Conservation (phyloP, 1,140 invertebrate species). For the Manduca sexta region DNA sequence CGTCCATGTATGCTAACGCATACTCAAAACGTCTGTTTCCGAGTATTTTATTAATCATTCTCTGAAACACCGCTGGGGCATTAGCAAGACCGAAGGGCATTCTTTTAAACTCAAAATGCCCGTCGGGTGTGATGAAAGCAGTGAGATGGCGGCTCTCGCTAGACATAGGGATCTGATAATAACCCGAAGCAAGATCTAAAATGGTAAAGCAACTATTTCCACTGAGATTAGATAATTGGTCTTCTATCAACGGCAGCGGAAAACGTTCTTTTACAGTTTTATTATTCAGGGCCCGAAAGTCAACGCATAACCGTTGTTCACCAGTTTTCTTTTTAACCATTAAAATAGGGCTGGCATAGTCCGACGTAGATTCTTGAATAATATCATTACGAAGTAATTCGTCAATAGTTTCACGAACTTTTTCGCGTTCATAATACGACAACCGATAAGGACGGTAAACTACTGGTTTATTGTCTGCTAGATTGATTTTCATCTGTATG, state of each 20-base stretch:
- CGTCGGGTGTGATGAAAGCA: background rate
- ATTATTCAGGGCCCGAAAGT: constrained; percentile 6
- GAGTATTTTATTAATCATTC: background rate
- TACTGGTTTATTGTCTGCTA: constrained; percentile 3
- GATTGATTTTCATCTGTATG: constrained; percentile 9
- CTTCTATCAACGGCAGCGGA: constrained; percentile 11
- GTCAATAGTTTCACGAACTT: constrained; percentile 1
- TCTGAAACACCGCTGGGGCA: constrained; percentile 1
- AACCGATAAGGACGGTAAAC: constrained; percentile 9
- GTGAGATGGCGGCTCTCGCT: background rate
- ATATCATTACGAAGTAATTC: constrained; percentile 8
- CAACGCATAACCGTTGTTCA: constrained; percentile 5
- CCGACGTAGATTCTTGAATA: constrained; percentile 5
- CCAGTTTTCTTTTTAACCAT: constrained; percentile 1
- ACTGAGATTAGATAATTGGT: constrained; percentile 3
- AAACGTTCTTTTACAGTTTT: constrained; percentile 9
- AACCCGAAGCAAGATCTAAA: constrained; percentile 7
- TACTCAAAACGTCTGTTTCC: background rate
- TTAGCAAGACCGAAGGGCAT: constrained; percentile 13
- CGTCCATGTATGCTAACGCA: background rate
- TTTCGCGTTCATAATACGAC: constrained; percentile 6
- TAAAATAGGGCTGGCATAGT: constrained; percentile 5
- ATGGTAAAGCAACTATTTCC: constrained; percentile 6
- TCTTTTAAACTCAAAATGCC: constrained; percentile 9
- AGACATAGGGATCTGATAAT: constrained; percentile 2